Percentiles rank a stretch among this genome's conserved stretches.
Evolutionary conservation across 2,113 vertebrate species (phyloP).

Genomic region (Saguinus midas): DNA sequence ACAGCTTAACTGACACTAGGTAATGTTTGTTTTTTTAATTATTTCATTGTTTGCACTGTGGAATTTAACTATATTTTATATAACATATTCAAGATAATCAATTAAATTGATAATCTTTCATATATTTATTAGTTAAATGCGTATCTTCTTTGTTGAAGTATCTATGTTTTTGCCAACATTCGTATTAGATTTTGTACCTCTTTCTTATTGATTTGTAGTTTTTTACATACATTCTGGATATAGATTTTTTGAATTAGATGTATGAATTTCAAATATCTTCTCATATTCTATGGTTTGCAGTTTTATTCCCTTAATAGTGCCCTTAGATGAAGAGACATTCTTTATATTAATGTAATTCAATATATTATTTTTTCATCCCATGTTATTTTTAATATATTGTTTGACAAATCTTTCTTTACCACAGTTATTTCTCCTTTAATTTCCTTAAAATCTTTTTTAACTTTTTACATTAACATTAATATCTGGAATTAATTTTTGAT

Average conservation of each 20-base stretch:
- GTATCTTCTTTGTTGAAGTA: not conserved
- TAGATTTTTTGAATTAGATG: not conserved
- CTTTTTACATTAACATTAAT: not conserved
- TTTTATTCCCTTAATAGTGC: not conserved
- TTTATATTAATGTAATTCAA: not conserved
- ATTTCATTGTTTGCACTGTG: not conserved
- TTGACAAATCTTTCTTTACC: not conserved
- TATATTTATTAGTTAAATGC: not conserved
- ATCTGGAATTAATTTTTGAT: not conserved
- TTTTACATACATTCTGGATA: not conserved
- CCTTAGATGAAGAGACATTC: not conserved
- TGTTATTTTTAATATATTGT: not conserved
- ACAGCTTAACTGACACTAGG: not conserved
- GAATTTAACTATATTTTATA: not conserved
- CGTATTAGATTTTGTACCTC: not conserved
- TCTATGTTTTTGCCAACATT: not conserved
- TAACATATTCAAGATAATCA: not conserved
- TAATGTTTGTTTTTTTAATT: not conserved
- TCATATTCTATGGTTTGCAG: not conserved
- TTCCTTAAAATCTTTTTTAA: not conserved
- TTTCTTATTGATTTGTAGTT: not conserved
- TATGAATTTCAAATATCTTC: not conserved
- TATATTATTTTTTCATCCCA: not conserved
- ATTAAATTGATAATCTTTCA: not conserved
- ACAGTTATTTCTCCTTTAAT: not conserved